Percentiles rank a stretch among this genome's conserved stretches.
These are phyloP conservation scores for Onychomys torridus DNA, from an alignment of 2,797 vertebrate species.

Conservation along the genomic window DNA sequence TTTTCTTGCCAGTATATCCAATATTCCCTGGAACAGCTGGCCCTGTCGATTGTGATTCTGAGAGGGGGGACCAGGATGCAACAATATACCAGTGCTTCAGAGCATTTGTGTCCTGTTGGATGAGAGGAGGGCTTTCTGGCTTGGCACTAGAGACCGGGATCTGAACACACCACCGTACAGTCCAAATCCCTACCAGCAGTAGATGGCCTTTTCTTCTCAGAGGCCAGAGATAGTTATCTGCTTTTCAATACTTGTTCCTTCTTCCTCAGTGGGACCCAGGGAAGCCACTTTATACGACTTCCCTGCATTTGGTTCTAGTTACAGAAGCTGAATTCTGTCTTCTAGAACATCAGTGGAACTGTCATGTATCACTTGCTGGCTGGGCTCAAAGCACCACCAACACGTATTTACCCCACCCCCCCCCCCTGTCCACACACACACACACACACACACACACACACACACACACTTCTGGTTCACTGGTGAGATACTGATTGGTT, in stretches of 20 bases:
- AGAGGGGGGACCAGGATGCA: not conserved
- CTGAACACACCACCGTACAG: not conserved
- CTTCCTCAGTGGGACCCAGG: not conserved
- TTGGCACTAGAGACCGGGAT: not conserved
- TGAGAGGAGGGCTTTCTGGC: not conserved
- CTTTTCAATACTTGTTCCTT: not conserved
- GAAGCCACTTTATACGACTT: not conserved
- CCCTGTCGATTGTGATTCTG: not conserved
- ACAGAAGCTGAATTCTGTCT: not conserved
- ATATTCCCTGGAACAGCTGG: not conserved
- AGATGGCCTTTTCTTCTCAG: not conserved
- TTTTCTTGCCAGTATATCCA: not conserved
- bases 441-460: not conserved
- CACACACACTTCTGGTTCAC: not conserved
- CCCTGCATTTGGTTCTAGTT: not conserved
- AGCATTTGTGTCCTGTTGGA: not conserved
- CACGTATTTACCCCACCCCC: not conserved
- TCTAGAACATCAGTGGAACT: not conserved
- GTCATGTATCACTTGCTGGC: not conserved
- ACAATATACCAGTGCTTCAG: not conserved
- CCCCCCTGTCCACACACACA: accelerated
- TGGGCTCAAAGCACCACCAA: not conserved
- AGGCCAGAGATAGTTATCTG: not conserved
- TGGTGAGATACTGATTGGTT: not conserved
- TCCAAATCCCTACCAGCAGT: not conserved